These are phyloP conservation scores for Cryptocephalus moraei DNA, from an alignment of 2,888 invertebrate genomes.

Conservation along the genomic window DNA sequence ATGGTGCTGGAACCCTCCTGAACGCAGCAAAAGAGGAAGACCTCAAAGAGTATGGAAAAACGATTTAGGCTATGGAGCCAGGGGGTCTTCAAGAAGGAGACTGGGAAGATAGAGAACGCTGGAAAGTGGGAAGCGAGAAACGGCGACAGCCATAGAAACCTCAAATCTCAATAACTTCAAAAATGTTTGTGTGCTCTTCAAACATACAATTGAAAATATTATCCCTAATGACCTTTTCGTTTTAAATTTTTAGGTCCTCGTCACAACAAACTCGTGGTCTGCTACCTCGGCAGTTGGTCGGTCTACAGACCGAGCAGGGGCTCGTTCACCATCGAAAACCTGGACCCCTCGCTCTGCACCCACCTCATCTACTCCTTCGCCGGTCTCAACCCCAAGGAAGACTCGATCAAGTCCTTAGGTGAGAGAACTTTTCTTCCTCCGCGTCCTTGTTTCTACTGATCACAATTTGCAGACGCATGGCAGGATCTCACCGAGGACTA, in stretches of 20 bases:
- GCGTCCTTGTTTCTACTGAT: background rate
- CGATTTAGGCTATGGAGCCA: no score
- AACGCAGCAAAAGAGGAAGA: no score
- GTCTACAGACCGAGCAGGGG: constrained; percentile 59
- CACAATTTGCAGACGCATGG: constrained; percentile 51
- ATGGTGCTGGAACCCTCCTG: no score
- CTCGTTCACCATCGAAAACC: constrained; percentile 53
- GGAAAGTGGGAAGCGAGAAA: no score
- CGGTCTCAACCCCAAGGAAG: constrained; percentile 58
- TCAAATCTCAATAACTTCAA: no score
- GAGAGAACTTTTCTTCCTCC: constrained; percentile 18
- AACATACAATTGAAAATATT: background rate
- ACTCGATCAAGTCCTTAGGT: constrained; percentile 62
- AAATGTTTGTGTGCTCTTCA: no score
- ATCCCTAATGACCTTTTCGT: background rate
- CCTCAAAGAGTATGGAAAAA: no score
- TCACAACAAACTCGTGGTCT: constrained; percentile 68
- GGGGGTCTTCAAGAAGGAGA: no score
- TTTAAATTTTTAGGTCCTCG: constrained; percentile 45
- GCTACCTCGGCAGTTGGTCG: constrained; percentile 74
- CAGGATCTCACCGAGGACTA: constrained; percentile 66
- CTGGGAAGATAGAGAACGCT: no score
- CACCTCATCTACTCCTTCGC: constrained; percentile 76
- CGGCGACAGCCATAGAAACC: no score
- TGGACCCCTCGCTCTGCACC: constrained; percentile 67